Conservation (phyloP, 2,113 vertebrate species). For the Mirza zaza region DNA sequence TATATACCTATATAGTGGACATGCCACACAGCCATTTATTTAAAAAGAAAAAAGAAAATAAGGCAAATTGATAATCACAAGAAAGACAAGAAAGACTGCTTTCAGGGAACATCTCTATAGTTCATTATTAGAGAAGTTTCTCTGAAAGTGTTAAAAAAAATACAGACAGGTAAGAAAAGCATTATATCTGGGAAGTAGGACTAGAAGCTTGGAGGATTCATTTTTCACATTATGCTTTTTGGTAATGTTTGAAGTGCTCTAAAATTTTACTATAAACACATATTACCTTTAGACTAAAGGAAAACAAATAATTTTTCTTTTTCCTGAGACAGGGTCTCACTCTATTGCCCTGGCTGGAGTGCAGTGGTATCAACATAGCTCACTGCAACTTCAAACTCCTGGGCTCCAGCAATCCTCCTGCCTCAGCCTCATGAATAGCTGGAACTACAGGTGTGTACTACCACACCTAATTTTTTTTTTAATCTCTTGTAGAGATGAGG, state of each 20-base stretch:
- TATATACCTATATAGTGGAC: not conserved
- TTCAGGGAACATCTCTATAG: no score
- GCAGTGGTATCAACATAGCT: no score
- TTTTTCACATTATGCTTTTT: not conserved
- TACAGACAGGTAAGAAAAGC: not conserved
- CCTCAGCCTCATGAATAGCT: no score
- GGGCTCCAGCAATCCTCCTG: no score
- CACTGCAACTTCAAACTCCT: no score
- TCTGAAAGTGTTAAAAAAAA: no score
- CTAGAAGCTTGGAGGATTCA: not conserved
- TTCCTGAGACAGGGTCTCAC: no score
- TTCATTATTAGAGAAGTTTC: no score
- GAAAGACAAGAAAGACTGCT: not conserved
- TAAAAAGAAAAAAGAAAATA: not conserved
- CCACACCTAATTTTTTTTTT: no score
- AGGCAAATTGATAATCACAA: conserved; percentile 4
- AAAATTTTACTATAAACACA: not conserved
- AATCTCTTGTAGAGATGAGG: no score
- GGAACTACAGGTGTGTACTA: no score
- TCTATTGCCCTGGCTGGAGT: no score
- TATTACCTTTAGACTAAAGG: conserved; percentile 10
- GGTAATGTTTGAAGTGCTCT: not conserved
- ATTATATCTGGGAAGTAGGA: not conserved
- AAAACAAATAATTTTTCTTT: not conserved
- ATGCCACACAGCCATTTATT: not conserved